Base-by-base conservation (phyloP, 1,140 invertebrate genomes). In the Nixonia krombeini region DNA sequence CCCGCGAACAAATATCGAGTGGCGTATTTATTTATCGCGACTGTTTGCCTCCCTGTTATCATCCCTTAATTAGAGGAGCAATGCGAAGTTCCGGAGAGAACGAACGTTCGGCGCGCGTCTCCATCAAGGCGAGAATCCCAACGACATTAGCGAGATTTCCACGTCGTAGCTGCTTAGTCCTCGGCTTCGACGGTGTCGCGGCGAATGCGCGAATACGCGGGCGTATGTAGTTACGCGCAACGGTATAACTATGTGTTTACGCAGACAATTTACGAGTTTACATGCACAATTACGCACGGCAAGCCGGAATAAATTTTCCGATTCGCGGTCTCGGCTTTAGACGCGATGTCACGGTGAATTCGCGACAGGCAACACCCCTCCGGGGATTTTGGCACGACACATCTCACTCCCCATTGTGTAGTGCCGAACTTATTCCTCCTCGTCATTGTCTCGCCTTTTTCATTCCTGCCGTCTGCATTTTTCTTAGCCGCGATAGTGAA, bases 201-300 rank as follows among this genome's bases (percentile, higher is more conserved):
- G 16, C 29, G 13, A 15, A 8, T 29, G 15, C 9, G 23, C 38
- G 41, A 18, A 17, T 2, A 25, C 8, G 37, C 26, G 37, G 4
- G 31, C 9, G 2, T 2, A 18, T n/a, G 12, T n/a, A 25, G 6
- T n/a, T 35, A 29, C 12, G 7, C 15, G 26, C 45, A 23, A 15
- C 21, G n/a, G n/a, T 35, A 10, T 44, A 38, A 38, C 25, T 45
- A 37, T 37, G 29, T 66, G 61, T 72, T 72, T 72, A 62, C 62
- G 47, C 53, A 69, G 57, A 69, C 65, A 66, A 69, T 69, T 69
- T 63, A 46, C 50, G 16, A 57, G 62, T 59, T 72, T 69, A 57
- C 56, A 65, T 45, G 61, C 51, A 49, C 70, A 69, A 72, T 72
- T 72, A 69, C 47, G 51, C 33, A 12, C 33, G 33, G 33, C 61